Base-by-base conservation (phyloP, 1,140 invertebrate species). In the Antheraea mylitta region DNA sequence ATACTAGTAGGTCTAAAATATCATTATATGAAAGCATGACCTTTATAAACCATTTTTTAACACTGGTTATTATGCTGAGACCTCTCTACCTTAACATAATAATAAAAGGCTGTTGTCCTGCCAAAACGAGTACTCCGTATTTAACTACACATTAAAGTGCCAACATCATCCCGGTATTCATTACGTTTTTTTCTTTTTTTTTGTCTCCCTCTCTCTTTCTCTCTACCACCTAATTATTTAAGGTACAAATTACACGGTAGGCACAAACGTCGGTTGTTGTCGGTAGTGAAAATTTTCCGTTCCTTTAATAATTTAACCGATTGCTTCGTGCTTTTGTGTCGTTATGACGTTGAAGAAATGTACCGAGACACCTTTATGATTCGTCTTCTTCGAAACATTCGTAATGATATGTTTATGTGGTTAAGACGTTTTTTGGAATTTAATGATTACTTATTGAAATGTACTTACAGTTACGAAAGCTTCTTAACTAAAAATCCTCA, bases 271-370 rank as follows among this genome's bases (percentile, higher is more conserved):
- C 61, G 13, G 61, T n/a, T 18, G 61, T 16, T 18, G 61, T 63
- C 30, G 36, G 37, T 63, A 37, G 37, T 63, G 61, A 63, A 63
- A 63, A 37, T 63, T 63, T 63, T 63, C 61, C 22, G 30, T 63
- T 37, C 22, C 22, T 37, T 22, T 63, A 63, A 37, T 63, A 63
- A 63, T 22, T 63, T 63, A 63, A 63, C 61, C 37, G 61, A 37
- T 63, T 63, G 61, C 61, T 63, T 63, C 61, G 61, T 63, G 61
- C 61, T 37, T 63, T 63, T 63, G 60, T 62, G 36, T 62, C 9
- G 61, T 63, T 63, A 63, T 63, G 61, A 63, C 7, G 59, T 11
- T 9, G 11, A 10, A 63, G 36, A 62, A 13, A 63, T 37, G 13
- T 63, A 18, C 61, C 8, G 11, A 16, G 45, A 53, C 11, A 53